phyloP scores from a whole-genome alignment of 2,888 invertebrate species.

The Scaptomyza cyrtandrae region DNA sequence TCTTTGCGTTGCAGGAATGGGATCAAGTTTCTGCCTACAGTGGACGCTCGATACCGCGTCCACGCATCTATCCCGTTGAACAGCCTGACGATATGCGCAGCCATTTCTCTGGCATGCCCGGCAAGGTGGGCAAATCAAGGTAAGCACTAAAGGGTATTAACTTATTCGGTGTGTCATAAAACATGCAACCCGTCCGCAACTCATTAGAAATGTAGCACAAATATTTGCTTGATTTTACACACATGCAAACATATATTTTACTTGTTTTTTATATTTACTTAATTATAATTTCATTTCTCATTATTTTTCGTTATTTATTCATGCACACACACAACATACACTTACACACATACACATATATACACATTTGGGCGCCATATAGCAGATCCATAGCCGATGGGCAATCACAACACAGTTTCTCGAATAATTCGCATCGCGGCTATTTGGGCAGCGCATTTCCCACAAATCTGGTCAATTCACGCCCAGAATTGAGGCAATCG shows the following conservation, averaged over 20 bases:
- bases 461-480: constrained; percentile 90
- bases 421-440: constrained; percentile 90
- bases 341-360: constrained; percentile 13
- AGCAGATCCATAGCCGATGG: constrained; percentile 92
- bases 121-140: constrained; percentile 85
- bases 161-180: not conserved
- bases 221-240: constrained; percentile 39
- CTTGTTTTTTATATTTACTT: constrained; percentile 33
- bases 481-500: constrained; percentile 93
- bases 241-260: constrained; percentile 18
- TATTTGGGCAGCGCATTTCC: constrained; percentile 89
- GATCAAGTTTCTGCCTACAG: constrained; percentile 96
- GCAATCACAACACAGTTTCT: constrained; percentile 95
- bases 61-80: constrained; percentile 92
- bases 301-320: constrained; percentile 47
- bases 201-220: constrained; percentile 26
- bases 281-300: constrained; percentile 50
- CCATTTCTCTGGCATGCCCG: constrained; percentile 89
- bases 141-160: constrained; percentile 73
- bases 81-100: constrained; percentile 91
- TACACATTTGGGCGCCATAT: constrained; percentile 9
- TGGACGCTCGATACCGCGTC: constrained; percentile 94
- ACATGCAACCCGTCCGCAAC: not conserved
- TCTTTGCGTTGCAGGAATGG: constrained; percentile 87
- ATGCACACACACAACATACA: constrained; percentile 28